Percentiles rank a stretch among this genome's conserved stretches.
phyloP scores from a whole-genome alignment of 2,797 vertebrate genomes.

The Melopsittacus undulatus region DNA sequence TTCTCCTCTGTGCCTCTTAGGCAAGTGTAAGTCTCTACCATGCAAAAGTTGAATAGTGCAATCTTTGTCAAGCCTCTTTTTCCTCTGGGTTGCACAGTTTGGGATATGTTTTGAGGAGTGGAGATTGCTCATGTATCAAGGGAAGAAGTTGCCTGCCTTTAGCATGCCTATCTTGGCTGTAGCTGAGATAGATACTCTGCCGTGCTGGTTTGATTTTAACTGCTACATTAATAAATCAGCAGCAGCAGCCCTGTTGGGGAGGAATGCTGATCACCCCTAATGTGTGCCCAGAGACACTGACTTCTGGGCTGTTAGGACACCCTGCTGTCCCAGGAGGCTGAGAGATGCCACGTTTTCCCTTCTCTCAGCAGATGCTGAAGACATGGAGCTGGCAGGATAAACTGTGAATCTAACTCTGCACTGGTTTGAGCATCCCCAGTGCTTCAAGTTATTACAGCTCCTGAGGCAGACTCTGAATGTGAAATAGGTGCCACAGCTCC shows the following conservation, averaged over 20 bases:
- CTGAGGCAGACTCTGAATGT: background rate
- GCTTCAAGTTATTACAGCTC: background rate
- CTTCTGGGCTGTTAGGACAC: background rate
- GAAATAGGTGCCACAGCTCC: slow-evolving; percentile 29
- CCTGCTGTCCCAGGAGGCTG: background rate
- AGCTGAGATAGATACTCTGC: background rate
- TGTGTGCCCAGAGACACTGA: background rate
- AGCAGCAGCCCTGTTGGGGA: background rate
- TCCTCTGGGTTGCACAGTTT: background rate
- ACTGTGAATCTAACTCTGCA: fast-evolving
- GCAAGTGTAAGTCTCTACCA: background rate
- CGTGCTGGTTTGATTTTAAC: background rate
- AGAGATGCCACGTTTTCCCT: background rate
- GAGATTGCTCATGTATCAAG: background rate
- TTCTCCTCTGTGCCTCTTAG: background rate
- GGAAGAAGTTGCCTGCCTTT: background rate
- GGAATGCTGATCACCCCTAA: background rate
- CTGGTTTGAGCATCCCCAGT: background rate
- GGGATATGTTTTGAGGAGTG: background rate
- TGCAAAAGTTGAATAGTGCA: fast-evolving
- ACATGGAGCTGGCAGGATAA: background rate
- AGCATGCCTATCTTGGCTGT: background rate
- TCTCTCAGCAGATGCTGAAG: background rate
- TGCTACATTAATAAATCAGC: background rate
- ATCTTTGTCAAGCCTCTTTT: background rate